phyloP scores from a whole-genome alignment of 1,140 invertebrate genomes.

The Trypoxylus dichotomus region DNA sequence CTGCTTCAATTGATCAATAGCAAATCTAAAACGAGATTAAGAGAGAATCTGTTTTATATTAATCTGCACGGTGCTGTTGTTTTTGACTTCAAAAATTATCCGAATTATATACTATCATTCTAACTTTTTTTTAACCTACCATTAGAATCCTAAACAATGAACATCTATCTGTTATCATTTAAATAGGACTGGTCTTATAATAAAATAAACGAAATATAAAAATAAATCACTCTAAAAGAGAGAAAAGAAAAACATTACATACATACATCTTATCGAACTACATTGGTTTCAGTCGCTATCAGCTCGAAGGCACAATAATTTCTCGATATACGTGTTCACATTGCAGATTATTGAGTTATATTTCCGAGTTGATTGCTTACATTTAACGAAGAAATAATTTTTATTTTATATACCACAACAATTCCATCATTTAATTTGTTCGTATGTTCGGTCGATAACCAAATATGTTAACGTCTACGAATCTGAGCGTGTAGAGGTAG shows the following conservation, averaged over 20 bases:
- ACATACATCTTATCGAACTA: background rate
- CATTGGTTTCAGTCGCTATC: background rate
- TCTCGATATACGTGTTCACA: background rate
- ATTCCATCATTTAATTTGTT: slow-evolving; percentile 2
- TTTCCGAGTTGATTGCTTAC: background rate
- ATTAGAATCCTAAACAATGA: background rate
- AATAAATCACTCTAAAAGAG: background rate
- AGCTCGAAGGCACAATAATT: background rate
- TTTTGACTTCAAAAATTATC: too few species aligned
- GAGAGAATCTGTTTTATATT: too few species aligned
- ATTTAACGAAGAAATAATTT: background rate
- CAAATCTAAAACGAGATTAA: too few species aligned
- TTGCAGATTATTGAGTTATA: slow-evolving; percentile 15
- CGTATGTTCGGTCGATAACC: slow-evolving; percentile 1
- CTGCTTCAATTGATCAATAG: too few species aligned
- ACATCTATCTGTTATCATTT: background rate
- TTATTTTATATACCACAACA: slow-evolving; percentile 6
- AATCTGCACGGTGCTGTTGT: too few species aligned
- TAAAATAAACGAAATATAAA: background rate
- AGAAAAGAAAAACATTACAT: background rate
- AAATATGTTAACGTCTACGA: background rate
- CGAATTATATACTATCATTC: background rate
- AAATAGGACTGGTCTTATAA: background rate
- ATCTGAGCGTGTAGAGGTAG: background rate
- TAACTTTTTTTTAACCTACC: background rate